A percentile compares a stretch with the other conserved stretches of the same genome.
phyloP scores from a whole-genome alignment of 2,888 invertebrate genomes.

The Bombylius major region DNA sequence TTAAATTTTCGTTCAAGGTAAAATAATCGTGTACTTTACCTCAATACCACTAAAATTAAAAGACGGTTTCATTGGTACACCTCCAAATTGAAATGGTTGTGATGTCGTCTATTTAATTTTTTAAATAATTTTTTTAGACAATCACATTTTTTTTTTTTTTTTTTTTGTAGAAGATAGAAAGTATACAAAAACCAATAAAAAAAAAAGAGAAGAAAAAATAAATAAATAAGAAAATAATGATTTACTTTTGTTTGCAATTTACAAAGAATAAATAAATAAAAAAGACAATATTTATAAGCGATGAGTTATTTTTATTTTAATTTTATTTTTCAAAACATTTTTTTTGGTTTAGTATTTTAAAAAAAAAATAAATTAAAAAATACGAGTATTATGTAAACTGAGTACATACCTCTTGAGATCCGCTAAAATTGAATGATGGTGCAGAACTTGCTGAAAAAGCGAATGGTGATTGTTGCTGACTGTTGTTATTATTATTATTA shows the following conservation, averaged over 20 bases:
- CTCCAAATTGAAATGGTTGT: constrained; percentile 29
- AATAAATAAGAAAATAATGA: neutral
- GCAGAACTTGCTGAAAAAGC: constrained; percentile 10
- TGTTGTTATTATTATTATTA: constrained; percentile 10
- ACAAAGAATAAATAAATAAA: too few relatives aligned
- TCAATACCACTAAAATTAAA: constrained; percentile 26
- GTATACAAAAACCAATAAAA: neutral
- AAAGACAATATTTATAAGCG: too few relatives aligned
- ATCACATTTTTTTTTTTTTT: neutral
- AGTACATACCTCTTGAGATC: constrained; percentile 8
- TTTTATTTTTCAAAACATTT: too few relatives aligned
- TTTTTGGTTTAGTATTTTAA: too few relatives aligned
- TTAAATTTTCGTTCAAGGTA: neutral
- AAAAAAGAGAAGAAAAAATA: constrained; percentile 1
- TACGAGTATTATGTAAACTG: too few relatives aligned
- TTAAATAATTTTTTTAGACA: neutral
- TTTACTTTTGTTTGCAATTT: too few relatives aligned
- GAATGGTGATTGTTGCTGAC: constrained; percentile 11
- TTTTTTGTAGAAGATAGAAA: neutral
- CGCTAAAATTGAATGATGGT: constrained; percentile 13
- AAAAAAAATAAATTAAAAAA: too few relatives aligned
- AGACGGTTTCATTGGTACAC: constrained; percentile 22
- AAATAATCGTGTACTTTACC: constrained; percentile 10
- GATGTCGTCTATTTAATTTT: constrained; percentile 12
- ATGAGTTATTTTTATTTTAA: too few relatives aligned